Conservation (phyloP, 2,888 invertebrate species). For the Drosophila neonasuta region DNA sequence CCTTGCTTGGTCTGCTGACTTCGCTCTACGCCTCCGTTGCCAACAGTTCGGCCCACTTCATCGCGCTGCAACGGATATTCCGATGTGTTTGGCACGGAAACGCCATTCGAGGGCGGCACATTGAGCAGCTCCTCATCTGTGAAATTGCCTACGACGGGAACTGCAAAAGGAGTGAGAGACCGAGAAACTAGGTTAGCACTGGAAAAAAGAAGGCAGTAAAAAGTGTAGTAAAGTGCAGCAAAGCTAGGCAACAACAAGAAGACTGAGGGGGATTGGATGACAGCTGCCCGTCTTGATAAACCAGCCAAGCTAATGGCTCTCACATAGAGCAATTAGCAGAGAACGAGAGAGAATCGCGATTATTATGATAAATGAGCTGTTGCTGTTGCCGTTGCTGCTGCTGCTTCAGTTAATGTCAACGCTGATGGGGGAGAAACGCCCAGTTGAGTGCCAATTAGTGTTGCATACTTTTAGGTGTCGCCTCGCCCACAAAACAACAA, state of each 20-base stretch:
- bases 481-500: slow-evolving; percentile 20
- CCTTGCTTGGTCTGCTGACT: slow-evolving; percentile 81
- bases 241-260: neutral
- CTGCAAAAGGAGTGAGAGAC: slow-evolving; percentile 78
- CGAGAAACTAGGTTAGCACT: slow-evolving; percentile 39
- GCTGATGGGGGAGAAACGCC: slow-evolving; percentile 34
- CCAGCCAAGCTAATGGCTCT: slow-evolving; percentile 61
- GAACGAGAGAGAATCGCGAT: slow-evolving; percentile 45
- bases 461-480: slow-evolving; percentile 66
- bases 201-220: slow-evolving; percentile 30
- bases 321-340: slow-evolving; percentile 56
- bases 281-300: slow-evolving; percentile 70
- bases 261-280: slow-evolving; percentile 17
- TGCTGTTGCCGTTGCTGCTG: slow-evolving; percentile 35
- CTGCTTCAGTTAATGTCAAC: slow-evolving; percentile 52
- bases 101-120: slow-evolving; percentile 67
- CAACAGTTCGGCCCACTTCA: slow-evolving; percentile 84
- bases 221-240: slow-evolving; percentile 19
- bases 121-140: slow-evolving; percentile 84
- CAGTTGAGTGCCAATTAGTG: slow-evolving; percentile 63
- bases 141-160: slow-evolving; percentile 85
- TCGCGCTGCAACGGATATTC: slow-evolving; percentile 88
- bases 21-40: slow-evolving; percentile 81
- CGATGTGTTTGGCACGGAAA: slow-evolving; percentile 82
- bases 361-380: slow-evolving; percentile 75